Evolutionary conservation across 2,888 invertebrate species (phyloP), one percentile per base, ranked within the genome.

Genomic region (Melipona beecheii): DNA sequence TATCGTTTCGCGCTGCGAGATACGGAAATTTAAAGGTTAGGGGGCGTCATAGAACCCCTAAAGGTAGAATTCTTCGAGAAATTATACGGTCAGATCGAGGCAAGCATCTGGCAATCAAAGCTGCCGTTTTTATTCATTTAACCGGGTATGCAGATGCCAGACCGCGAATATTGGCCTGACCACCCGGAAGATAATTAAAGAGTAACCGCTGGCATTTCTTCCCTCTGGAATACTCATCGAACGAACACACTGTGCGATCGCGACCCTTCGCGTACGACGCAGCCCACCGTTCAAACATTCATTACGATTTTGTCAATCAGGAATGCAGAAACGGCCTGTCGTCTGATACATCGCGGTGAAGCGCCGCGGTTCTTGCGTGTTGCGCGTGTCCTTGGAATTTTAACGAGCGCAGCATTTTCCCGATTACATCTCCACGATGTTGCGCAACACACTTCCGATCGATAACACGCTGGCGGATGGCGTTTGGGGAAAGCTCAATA

Each of bases 131-230:
- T 73, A 83, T 78, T 75, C 78, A n/a, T 82, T 83, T 66, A 83
- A 78, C 72, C 87, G 81, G 74, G 66, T 73, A 81, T 75, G 74
- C 65, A 79, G 71, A 84, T 87, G 70, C 56, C 43, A 21, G 36
- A 13, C 52, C 9, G n/a, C 60, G 72, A 65, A 86, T 78, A 82
- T 76, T 62, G 66, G 65, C 24, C 54, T 78, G 88, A 49, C 87
- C 87, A 89, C 87, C 86, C 83, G 74, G 81, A 77, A 83, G 76
- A 54, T 86, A 88, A 89, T 88, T 88, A 89, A 90, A 79, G 80
- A 66, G 52, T 83, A 79, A 87, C 79, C 77, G 36, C 4, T 64
- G 79, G 21, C 27, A 73, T 66, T 27, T 78, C 49, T 65, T 84
- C 43, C 56, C 27, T 64, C 43, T 78, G 72, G 27, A 66, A 49